Evolutionary conservation across 2,888 invertebrate species (phyloP), one percentile per base, ranked within the genome.

Genomic region (Luffia ferchaultella): DNA sequence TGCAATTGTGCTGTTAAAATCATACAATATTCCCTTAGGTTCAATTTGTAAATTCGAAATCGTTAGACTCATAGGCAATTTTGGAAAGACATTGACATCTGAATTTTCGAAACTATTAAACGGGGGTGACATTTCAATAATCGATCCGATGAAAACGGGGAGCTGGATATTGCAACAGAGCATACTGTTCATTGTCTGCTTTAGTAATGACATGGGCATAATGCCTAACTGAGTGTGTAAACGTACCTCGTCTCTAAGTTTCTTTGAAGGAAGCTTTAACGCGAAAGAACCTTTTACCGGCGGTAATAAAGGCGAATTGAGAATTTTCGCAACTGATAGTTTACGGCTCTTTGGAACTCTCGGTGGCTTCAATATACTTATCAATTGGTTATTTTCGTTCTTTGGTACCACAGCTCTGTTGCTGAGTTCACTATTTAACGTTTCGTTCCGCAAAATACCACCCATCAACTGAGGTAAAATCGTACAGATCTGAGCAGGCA

Each of bases 401-500:
- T 30, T 7, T 30, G 30, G 30, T n/a, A n/a, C n/a, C n/a, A 30
- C 12, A 30, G 30, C 30, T 3, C 12, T 30, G 3, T 3, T 7
- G 30, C 30, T 30, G 5, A 30, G 30, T 3, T 30, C 30, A 30
- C n/a, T n/a, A n/a, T 30, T 12, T 12, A 30, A 30, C 12, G 3
- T 3, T 30, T 30, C 30, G 12, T 12, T 12, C 12, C 30, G 30
- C 30, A 7, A 12, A 30, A 73, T 59, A n/a, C 60, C 62, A 19
- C 54, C 57, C 54, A 80, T 64, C 55, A 79, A 62, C 57, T 62
- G 68, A 12, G 82, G 82, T 48, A 82, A 53, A 52, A 80, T 65
- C 51, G 64, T 73, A 51, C 82, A 82, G 49, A 82, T 59, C 53
- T 79, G 75, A 16, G 78, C 80, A 5, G 82, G 82, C 46, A 82